phyloP scores from a whole-genome alignment of 2,797 vertebrate genomes.

The Lepilemur ruficaudatus region DNA sequence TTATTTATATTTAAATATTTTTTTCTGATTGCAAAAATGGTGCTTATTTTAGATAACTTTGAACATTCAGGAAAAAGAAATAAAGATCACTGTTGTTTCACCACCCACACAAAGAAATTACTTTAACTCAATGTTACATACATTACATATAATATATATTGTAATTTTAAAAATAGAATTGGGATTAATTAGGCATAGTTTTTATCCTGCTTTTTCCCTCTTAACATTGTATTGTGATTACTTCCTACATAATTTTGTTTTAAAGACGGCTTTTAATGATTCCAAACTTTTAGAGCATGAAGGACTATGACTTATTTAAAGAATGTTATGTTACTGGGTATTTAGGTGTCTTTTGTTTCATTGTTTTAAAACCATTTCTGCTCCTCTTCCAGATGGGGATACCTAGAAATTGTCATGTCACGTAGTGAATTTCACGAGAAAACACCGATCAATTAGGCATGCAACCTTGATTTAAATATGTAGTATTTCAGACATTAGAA shows the following conservation, averaged over 20 bases:
- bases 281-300: not conserved
- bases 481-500: not conserved
- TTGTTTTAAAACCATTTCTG: conserved; percentile 23
- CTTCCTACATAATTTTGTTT: not conserved
- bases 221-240: not conserved
- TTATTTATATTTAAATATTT: not conserved
- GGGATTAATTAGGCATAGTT: not conserved
- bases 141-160: not conserved
- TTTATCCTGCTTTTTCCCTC: not conserved
- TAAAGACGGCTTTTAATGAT: not conserved
- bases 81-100: not conserved
- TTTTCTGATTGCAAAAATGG: not conserved
- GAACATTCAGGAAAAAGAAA: conserved; percentile 43
- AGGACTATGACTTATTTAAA: not conserved
- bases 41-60: not conserved
- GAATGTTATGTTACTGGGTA: not conserved
- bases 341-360: not conserved
- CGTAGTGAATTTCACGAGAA: conserved; percentile 14
- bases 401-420: not conserved
- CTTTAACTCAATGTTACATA: not conserved
- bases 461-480: not conserved
- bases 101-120: not conserved
- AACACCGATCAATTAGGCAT: not conserved
- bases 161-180: not conserved
- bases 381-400: not conserved